Evolutionary conservation across 2,888 invertebrate species (phyloP), one percentile per base, ranked within the genome.

Genomic region (Drosophila eohydei): DNA sequence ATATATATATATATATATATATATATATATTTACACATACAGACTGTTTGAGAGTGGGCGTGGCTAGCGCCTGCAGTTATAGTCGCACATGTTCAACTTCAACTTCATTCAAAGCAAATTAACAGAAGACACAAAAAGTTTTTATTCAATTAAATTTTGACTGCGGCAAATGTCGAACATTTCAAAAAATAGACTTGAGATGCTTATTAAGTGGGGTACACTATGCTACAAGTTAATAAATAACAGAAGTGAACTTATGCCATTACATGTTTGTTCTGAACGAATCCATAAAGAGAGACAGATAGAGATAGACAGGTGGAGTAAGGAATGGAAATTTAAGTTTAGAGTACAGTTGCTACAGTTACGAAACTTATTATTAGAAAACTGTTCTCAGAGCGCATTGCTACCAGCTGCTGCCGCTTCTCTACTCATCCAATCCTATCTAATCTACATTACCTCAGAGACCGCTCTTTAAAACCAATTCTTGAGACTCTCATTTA

Each of bases 21-120:
- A 32, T 7, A 4, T 28, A 28, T 30, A 9, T 11, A 62, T 44
- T 48, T 46, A 52, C 55, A 52, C 38, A 65, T 64, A 61, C 68
- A 65, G 43, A 34, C 57, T 34, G 34, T 14, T 28, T 28, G 26
- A 28, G 32, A 40, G 38, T 26, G 40, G 56, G 62, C 61, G 55
- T 59, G 60, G 46, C 59, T 11, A 26, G 3, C 28, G 58, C 54
- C 61, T 28, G 57, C 28, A n/a, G 69, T 21, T n/a, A 6, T 40
- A 40, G 40, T n/a, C 40, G 40, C 75, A 70, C 78, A 80, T 87
- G 80, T 11, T 57, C 44, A 46, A 44, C 85, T 44, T 56, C 34
- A 44, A 26, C 89, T 85, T 76, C 80, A 86, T 86, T 80, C 76
- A 86, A 87, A 81, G 81, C 81, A 83, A 86, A 90, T 88, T 88